Base-by-base conservation (phyloP, 1,140 invertebrate species). In the Drosophila azteca region DNA sequence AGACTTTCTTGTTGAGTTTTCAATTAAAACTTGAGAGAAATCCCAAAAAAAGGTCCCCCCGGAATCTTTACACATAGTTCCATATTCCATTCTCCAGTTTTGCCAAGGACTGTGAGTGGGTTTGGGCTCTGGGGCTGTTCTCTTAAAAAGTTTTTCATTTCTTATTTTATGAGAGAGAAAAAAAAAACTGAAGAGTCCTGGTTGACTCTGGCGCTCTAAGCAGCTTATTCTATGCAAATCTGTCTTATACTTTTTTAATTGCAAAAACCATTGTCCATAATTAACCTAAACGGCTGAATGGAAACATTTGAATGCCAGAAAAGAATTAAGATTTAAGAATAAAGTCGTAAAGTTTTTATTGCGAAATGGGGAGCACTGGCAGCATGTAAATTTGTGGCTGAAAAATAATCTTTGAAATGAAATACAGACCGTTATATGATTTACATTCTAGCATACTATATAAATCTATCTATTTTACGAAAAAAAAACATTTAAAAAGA, bases 71-170 rank as follows among this genome's bases (percentile, higher is more conserved):
- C 17, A 44, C n/a, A 54, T 54, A 50, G 65, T 69, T 17, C 51
- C 22, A 51, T 39, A 58, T 20, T 20, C 17, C 17, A n/a, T n/a
- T 20, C 17, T n/a, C n/a, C n/a, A n/a, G 17, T 20, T 20, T 29
- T 26, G 24, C 52, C 52, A 50, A 46, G 63, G 39, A 44, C 31
- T 39, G 11, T 15, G 2, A 31, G 31, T 31, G 8, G 2, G 31
- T 26, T 5, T 26, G 8, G 8, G 0, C 0, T 31, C 9, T 52
- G 7, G 52, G 6, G 39, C 69, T 58, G 48, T 48, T 65, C 69
- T 58, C 52, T 48, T 65, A 74, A 64, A 64, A 65, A 57, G 17
- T 74, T 65, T 57, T 43, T 55, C 51, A 57, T 65, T 72, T 72
- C 2, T 13, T 24, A 51, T 45, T 74, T 74, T 58, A 65, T 53